A percentile compares a stretch with the other conserved stretches of the same genome.
These are phyloP conservation scores for Branchinecta sandiegonensis DNA, from an alignment of 2,888 invertebrate species.

Conservation along the genomic window DNA sequence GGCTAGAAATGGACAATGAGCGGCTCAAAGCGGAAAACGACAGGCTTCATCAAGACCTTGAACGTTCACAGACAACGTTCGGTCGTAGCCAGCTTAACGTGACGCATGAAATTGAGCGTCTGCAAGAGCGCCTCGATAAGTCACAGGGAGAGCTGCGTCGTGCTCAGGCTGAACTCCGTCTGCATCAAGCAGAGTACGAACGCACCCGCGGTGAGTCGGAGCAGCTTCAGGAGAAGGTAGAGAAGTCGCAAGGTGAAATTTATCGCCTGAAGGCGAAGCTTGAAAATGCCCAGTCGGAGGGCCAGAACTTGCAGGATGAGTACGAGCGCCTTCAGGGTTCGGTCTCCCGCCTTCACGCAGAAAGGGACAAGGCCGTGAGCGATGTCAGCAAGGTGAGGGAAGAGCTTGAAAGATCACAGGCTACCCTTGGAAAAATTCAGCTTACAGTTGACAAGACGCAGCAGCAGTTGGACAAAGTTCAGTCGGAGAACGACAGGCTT, in stretches of 20 bases:
- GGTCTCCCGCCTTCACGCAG: conserved; percentile 68
- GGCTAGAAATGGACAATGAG: conserved; percentile 79
- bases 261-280: conserved; percentile 82
- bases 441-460: conserved; percentile 81
- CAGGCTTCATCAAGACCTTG: conserved; percentile 59
- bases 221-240: conserved; percentile 75
- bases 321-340: conserved; percentile 71
- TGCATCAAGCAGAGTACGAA: conserved; percentile 80
- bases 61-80: conserved; percentile 65
- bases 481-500: conserved; percentile 74
- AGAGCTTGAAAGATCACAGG: conserved; percentile 74
- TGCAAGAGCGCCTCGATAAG: conserved; percentile 61
- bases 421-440: conserved; percentile 77
- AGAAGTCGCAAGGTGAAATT: conserved; percentile 87
- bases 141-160: conserved; percentile 65
- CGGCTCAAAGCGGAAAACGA: conserved; percentile 38
- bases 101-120: conserved; percentile 48
- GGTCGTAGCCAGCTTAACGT: conserved; percentile 66
- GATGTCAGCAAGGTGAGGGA: conserved; percentile 74
- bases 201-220: conserved; percentile 67
- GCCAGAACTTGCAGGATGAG: conserved; percentile 80
- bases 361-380: conserved; percentile 67
- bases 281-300: conserved; percentile 88
- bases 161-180: conserved; percentile 75
- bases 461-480: conserved; percentile 70